These are phyloP conservation scores for Palythoa grandiflora DNA, from an alignment of 92 coral and sea anemone genomes.

Conservation along the genomic window DNA sequence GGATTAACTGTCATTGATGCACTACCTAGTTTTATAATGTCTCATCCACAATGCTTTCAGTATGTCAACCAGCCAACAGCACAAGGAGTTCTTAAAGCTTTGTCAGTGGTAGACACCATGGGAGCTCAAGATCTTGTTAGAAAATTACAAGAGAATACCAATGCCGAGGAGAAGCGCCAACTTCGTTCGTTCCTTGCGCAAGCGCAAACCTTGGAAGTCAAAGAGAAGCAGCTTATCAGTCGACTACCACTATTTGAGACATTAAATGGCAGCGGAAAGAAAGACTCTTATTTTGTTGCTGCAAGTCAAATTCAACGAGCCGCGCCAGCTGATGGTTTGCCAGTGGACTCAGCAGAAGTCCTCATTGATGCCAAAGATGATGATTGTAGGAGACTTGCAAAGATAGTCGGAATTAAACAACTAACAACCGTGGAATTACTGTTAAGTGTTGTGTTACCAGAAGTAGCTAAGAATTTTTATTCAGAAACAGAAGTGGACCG, in stretches of 20 bases:
- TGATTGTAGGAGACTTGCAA: slow-evolving; percentile 54
- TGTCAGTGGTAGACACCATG: slow-evolving; percentile 22
- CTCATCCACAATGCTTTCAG: slow-evolving; percentile 60
- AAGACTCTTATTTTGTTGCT: slow-evolving; percentile 48
- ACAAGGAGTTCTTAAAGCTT: slow-evolving; percentile 60
- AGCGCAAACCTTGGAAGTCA: not conserved
- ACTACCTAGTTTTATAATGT: slow-evolving; percentile 46
- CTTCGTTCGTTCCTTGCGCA: slow-evolving; percentile 66
- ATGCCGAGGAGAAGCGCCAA: slow-evolving; percentile 44
- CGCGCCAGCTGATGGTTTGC: slow-evolving; percentile 52
- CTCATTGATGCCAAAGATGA: slow-evolving; percentile 55
- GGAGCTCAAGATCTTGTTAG: not conserved
- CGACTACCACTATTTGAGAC: slow-evolving; percentile 73
- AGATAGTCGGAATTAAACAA: slow-evolving; percentile 20
- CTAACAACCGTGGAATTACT: slow-evolving; percentile 40
- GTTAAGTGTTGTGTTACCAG: slow-evolving; percentile 42
- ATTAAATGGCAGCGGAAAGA: slow-evolving; percentile 24
- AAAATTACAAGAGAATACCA: slow-evolving; percentile 9
- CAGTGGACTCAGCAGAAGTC: slow-evolving; percentile 31
- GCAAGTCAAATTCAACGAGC: slow-evolving; percentile 42
- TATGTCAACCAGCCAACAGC: slow-evolving; percentile 72
- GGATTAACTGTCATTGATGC: slow-evolving; percentile 63
- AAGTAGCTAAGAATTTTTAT: slow-evolving; percentile 6
- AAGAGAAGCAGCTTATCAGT: slow-evolving; percentile 38
- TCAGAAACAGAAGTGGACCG: slow-evolving; percentile 48